Conservation (phyloP, 2,888 invertebrate species). For the Trimorus sp. region DNA sequence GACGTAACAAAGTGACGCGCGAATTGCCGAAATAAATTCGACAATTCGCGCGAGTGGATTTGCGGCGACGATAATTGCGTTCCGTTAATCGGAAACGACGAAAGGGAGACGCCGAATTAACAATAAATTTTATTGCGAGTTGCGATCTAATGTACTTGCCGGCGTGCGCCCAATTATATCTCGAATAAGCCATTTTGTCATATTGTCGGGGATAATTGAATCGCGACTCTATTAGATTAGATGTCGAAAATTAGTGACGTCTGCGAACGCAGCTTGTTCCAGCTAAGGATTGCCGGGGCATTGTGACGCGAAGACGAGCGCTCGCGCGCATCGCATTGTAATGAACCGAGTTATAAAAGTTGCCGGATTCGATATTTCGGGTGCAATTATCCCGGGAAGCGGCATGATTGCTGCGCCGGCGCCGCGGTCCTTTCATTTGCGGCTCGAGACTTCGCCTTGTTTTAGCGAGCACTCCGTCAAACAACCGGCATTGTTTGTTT, state of each 20-base stretch:
- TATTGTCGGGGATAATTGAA: conserved; percentile 39
- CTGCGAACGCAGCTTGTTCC: conserved; percentile 19
- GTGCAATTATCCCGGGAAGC: too few species aligned
- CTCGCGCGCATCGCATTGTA: not conserved
- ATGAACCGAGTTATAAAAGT: conserved; percentile 25
- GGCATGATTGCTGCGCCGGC: too few species aligned
- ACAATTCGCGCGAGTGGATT: too few species aligned
- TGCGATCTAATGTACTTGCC: conserved; percentile 1
- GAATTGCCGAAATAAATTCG: too few species aligned
- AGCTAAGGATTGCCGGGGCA: not conserved
- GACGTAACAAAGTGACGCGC: too few species aligned
- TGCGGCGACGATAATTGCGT: too few species aligned
- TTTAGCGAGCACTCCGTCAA: too few species aligned
- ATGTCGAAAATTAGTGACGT: conserved; percentile 38
- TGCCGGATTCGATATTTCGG: conserved; percentile 4
- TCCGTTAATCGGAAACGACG: too few species aligned
- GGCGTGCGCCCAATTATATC: conserved; percentile 11
- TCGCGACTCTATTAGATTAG: conserved; percentile 35
- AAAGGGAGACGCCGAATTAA: too few species aligned
- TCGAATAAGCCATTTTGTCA: conserved; percentile 18
- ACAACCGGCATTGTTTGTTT: too few species aligned
- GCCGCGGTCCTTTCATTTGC: too few species aligned
- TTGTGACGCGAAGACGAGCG: not conserved
- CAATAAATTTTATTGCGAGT: conserved; percentile 13
- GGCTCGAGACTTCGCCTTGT: too few species aligned